These are phyloP conservation scores for Geodia barretti DNA, from an alignment of 37 sponge, comb jelly and placozoan species.

Conservation along the genomic window DNA sequence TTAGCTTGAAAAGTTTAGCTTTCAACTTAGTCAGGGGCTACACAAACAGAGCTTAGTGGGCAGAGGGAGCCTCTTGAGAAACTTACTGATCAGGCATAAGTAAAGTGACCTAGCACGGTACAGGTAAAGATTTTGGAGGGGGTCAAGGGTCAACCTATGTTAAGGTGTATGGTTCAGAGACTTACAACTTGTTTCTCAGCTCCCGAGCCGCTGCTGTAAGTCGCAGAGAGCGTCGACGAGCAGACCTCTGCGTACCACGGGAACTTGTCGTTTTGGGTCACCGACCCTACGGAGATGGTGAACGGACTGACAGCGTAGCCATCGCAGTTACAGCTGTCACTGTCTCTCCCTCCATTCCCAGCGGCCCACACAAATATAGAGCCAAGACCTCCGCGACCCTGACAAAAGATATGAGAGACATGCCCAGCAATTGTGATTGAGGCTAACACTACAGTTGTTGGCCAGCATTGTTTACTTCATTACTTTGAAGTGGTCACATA, in stretches of 20 bases:
- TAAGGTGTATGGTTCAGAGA: neutral
- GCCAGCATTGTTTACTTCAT: too few relatives aligned
- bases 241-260: constrained; percentile 98
- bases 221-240: constrained; percentile 89
- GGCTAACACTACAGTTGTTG: too few relatives aligned
- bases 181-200: constrained; percentile 77
- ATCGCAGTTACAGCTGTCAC: constrained; percentile 97
- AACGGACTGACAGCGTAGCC: constrained; percentile 95
- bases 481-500: too few relatives aligned
- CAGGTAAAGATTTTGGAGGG: too few relatives aligned
- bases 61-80: too few relatives aligned
- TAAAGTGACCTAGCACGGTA: too few relatives aligned
- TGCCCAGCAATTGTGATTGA: neutral
- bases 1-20: too few relatives aligned
- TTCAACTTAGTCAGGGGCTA: too few relatives aligned
- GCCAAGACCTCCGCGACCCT: constrained; percentile 90
- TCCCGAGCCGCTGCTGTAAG: constrained; percentile 89
- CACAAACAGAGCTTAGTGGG: too few relatives aligned
- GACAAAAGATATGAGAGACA: neutral
- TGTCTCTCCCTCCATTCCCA: constrained; percentile 91
- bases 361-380: constrained; percentile 98
- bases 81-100: too few relatives aligned
- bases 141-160: too few relatives aligned
- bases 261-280: constrained; percentile 64
- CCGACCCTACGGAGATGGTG: constrained; percentile 90